Conservation (phyloP, 2,113 vertebrate genomes). For the Plecturocebus donacophilus region DNA sequence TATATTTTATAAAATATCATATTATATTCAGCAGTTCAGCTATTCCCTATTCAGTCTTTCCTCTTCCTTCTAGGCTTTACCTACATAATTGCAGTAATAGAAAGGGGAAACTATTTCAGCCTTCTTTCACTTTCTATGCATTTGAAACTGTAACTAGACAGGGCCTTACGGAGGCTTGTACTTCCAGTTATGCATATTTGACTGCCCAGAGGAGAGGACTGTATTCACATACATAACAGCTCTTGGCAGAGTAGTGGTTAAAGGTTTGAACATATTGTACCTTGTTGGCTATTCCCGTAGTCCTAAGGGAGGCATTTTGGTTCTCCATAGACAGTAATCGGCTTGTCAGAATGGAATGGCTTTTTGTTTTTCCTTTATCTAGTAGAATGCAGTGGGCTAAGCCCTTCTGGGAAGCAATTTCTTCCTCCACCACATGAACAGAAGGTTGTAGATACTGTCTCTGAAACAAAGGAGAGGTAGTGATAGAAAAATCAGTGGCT, state of each 20-base stretch:
- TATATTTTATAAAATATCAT: constrained; percentile 35
- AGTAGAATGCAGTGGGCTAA: constrained; percentile 63
- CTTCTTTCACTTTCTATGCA: neutral
- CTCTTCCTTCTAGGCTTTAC: constrained; percentile 45
- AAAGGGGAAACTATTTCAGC: constrained; percentile 41
- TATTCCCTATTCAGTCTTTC: constrained; percentile 35
- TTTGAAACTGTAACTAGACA: constrained; percentile 46
- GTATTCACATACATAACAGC: neutral
- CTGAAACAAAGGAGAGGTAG: constrained; percentile 16
- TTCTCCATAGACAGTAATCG: constrained; percentile 53
- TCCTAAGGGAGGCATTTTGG: constrained; percentile 70
- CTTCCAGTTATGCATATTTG: neutral
- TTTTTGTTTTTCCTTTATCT: constrained; percentile 76
- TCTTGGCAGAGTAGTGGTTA: constrained; percentile 51
- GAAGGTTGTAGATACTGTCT: constrained; percentile 54
- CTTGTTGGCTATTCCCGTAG: constrained; percentile 57
- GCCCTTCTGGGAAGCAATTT: constrained; percentile 63
- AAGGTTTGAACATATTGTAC: constrained; percentile 61
- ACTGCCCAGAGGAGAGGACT: neutral
- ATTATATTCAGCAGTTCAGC: neutral
- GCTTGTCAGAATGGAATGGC: constrained; percentile 60
- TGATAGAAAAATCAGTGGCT: constrained; percentile 28
- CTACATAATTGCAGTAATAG: constrained; percentile 5
- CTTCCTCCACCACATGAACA: constrained; percentile 53
- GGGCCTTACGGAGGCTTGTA: constrained; percentile 16